These are phyloP conservation scores for Rhinogobius similis DNA, from an alignment of 2,113 vertebrate species.

Conservation along the genomic window DNA sequence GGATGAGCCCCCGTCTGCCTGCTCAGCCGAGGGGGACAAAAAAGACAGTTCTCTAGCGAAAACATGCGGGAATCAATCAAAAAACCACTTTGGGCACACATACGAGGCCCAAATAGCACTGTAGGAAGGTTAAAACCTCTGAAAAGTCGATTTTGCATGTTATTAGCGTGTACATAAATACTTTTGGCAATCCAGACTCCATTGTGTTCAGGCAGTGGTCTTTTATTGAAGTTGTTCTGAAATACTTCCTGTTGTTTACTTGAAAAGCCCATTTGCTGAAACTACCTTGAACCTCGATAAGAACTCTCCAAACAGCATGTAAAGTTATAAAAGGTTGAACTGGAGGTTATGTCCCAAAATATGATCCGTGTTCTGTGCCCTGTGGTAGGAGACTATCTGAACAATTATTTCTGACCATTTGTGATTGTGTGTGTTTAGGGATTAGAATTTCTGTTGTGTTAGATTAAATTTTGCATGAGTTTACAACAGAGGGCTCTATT, in stretches of 20 bases:
- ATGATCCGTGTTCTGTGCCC: slow-evolving; percentile 31
- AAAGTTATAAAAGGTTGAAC: slow-evolving; percentile 16
- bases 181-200: no score
- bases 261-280: not conserved
- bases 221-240: not conserved
- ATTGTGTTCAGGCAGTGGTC: no score
- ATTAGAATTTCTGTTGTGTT: slow-evolving; percentile 20
- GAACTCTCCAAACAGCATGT: not conserved
- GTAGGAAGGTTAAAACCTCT: no score
- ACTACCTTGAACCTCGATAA: not conserved
- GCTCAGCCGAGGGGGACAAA: no score
- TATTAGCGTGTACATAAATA: no score
- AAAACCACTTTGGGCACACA: no score
- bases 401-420: slow-evolving; percentile 28
- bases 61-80: no score
- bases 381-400: slow-evolving; percentile 17
- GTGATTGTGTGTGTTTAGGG: slow-evolving; percentile 14
- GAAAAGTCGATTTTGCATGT: no score
- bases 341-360: slow-evolving; percentile 21
- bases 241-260: not conserved
- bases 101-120: no score
- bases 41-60: no score
- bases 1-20: no score
- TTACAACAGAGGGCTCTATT: not conserved
- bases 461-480: slow-evolving; percentile 14